Evolutionary conservation across 2,113 vertebrate species (phyloP).

Genomic region (Chascanopsetta lugubris): DNA sequence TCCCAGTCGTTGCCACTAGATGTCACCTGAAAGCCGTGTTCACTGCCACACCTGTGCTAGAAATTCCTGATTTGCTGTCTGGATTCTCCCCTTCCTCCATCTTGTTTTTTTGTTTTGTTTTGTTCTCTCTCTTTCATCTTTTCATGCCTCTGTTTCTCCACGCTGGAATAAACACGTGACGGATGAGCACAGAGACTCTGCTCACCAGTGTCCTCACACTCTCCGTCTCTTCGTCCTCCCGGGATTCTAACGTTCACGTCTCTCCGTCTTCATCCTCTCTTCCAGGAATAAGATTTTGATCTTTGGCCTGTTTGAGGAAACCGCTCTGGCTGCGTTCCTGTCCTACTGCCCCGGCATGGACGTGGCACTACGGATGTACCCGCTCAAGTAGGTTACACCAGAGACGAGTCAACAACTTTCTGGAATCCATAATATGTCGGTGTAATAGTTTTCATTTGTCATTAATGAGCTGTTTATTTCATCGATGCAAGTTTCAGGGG

Average conservation of each 20-base stretch:
- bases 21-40: slow-evolving; percentile 14
- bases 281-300: slow-evolving; percentile 84
- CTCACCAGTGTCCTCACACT: neutral
- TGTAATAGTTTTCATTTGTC: too few species aligned
- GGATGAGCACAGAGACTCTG: too few species aligned
- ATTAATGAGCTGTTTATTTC: too few species aligned
- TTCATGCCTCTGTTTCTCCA: too few species aligned
- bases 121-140: too few species aligned
- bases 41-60: neutral
- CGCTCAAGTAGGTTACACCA: slow-evolving; percentile 77
- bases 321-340: slow-evolving; percentile 80
- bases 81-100: neutral
- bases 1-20: slow-evolving; percentile 8
- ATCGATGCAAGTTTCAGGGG: too few species aligned
- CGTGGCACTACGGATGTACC: slow-evolving; percentile 83
- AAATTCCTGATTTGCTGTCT: neutral
- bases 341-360: slow-evolving; percentile 83
- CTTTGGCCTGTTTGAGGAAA: slow-evolving; percentile 83
- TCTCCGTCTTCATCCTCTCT: neutral
- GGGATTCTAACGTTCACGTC: too few species aligned
- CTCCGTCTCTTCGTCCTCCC: neutral
- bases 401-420: too few species aligned
- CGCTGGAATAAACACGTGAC: too few species aligned
- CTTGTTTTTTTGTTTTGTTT: neutral
- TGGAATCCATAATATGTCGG: too few species aligned